These are phyloP conservation scores for Yoshiicerus persimilis DNA, from an alignment of 1,140 invertebrate species.

Conservation along the genomic window DNA sequence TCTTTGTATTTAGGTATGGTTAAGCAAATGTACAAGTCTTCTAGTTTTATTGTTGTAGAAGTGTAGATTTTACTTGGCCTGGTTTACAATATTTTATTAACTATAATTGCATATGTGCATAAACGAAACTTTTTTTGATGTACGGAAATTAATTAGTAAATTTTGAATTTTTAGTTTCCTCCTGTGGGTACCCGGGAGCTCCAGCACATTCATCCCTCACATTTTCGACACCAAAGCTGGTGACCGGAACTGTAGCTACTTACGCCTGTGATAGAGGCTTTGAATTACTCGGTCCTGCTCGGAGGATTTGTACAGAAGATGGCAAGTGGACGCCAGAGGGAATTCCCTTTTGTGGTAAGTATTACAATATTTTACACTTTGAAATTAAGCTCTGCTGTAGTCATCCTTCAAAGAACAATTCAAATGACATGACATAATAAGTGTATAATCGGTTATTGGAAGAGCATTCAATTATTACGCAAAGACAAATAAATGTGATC, in stretches of 20 bases:
- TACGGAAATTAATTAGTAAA: background rate
- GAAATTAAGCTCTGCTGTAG: no score
- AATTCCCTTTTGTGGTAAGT: conserved; percentile 92
- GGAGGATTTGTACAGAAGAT: conserved; percentile 72
- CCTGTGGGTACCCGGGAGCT: conserved; percentile 54
- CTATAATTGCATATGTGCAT: background rate
- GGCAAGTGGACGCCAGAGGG: conserved; percentile 86
- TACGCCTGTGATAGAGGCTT: conserved; percentile 88
- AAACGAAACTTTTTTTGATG: background rate
- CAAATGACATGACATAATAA: background rate
- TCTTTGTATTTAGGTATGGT: no score
- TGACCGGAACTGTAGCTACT: conserved; percentile 72
- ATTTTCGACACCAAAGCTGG: conserved; percentile 70
- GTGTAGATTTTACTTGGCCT: no score
- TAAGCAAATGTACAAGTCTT: no score
- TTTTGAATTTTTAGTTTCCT: conserved; percentile 32
- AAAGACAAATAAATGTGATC: no score
- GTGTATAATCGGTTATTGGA: no score
- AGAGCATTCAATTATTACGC: no score
- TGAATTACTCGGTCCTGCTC: conserved; percentile 80
- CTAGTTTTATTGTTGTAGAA: no score
- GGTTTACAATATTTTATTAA: no score
- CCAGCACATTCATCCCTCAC: conserved; percentile 80
- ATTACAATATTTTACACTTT: conserved; percentile 32
- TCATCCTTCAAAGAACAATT: background rate